A percentile compares a stretch with the other conserved stretches of the same genome.
These are phyloP conservation scores for Neomorphus geoffroyi DNA, from an alignment of 2,797 vertebrate genomes.

Conservation along the genomic window DNA sequence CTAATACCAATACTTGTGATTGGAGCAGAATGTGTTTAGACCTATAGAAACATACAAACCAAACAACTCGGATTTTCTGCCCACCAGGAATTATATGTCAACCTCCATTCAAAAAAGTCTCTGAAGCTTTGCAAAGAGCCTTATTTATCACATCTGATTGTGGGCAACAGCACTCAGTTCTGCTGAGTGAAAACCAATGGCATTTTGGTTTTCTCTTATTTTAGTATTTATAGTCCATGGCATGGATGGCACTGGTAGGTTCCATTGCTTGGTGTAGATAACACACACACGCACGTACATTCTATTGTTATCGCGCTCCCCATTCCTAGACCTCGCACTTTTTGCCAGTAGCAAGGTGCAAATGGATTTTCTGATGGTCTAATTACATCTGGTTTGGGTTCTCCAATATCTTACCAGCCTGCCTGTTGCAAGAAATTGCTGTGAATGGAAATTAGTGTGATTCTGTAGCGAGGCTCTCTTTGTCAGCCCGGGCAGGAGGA, in stretches of 20 bases:
- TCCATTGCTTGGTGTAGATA: background rate
- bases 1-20: background rate
- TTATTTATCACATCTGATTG: background rate
- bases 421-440: background rate
- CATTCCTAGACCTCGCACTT: background rate
- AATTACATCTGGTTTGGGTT: background rate
- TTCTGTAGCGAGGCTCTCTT: background rate
- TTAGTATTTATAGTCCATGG: background rate
- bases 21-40: background rate
- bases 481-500: background rate
- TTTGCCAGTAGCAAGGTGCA: background rate
- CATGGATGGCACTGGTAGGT: background rate
- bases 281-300: rapidly evolving
- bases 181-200: background rate
- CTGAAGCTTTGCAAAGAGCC: background rate
- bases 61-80: background rate
- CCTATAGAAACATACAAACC: background rate
- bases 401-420: background rate
- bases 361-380: background rate
- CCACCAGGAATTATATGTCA: background rate
- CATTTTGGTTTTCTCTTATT: background rate
- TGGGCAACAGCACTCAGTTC: background rate
- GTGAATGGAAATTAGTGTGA: background rate
- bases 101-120: background rate
- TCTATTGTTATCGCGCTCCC: background rate